phyloP scores from a whole-genome alignment of 2,113 vertebrate species.

The Oenanthe melanoleuca region DNA sequence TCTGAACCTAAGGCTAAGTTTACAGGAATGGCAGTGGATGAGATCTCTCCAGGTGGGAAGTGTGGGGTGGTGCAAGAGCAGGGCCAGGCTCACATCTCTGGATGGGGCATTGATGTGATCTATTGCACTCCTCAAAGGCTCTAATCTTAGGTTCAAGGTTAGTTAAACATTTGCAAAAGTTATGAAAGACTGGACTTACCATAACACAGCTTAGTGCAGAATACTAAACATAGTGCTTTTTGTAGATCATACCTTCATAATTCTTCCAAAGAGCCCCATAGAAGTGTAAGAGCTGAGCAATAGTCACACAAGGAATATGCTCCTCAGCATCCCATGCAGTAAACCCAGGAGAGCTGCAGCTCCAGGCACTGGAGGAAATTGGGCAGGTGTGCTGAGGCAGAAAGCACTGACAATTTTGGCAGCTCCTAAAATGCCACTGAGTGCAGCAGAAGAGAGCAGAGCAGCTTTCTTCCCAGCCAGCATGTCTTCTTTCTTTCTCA shows the following conservation, averaged over 20 bases:
- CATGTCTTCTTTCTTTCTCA: constrained; percentile 8
- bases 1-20: neutral
- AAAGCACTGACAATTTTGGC: neutral
- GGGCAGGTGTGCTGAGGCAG: neutral
- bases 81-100: neutral
- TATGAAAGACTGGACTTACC: neutral
- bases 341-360: neutral
- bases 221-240: neutral
- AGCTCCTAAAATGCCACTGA: neutral
- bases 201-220: neutral
- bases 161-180: neutral
- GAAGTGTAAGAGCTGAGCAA: neutral
- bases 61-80: neutral
- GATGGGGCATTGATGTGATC: neutral
- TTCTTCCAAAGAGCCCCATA: neutral
- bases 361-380: neutral
- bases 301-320: neutral
- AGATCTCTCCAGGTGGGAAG: neutral
- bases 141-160: neutral
- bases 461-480: constrained; percentile 5
- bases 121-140: neutral
- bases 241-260: neutral
- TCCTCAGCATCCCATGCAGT: rapidly evolving
- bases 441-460: neutral
- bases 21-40: rapidly evolving